These are phyloP conservation scores for Drosophila auraria DNA, from an alignment of 1,140 invertebrate genomes.

Conservation along the genomic window DNA sequence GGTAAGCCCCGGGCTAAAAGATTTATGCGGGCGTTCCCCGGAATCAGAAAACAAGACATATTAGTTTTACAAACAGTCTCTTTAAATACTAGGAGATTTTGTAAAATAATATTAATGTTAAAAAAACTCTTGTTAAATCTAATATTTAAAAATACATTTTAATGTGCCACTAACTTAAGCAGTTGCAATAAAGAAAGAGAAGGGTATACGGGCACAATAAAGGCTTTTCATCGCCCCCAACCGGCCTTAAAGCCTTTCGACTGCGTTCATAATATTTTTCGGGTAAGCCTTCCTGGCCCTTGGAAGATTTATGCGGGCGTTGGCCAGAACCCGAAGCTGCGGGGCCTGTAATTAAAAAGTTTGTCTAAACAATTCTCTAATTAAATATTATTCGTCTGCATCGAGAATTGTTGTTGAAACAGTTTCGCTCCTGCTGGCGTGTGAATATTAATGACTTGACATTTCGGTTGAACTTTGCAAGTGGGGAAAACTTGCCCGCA, in stretches of 20 bases:
- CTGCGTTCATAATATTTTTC: slow-evolving; percentile 37
- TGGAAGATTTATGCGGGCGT: slow-evolving; percentile 67
- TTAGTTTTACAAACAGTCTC: slow-evolving; percentile 10
- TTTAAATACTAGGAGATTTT: not conserved
- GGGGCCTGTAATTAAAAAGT: slow-evolving; percentile 74
- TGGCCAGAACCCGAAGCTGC: slow-evolving; percentile 14
- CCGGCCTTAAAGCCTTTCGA: slow-evolving; percentile 35
- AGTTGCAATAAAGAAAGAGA: too few relatives aligned
- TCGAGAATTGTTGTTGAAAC: slow-evolving; percentile 37
- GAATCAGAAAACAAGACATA: slow-evolving; percentile 9
- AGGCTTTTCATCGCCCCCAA: not conserved
- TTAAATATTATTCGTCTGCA: slow-evolving; percentile 77
- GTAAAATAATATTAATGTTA: not conserved
- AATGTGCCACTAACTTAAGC: too few relatives aligned
- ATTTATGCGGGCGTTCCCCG: slow-evolving; percentile 56
- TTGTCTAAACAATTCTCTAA: slow-evolving; percentile 81
- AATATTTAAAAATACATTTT: not conserved
- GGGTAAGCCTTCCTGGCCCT: slow-evolving; percentile 17
- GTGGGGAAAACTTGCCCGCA: slow-evolving; percentile 53
- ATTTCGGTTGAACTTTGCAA: slow-evolving; percentile 57
- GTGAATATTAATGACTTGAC: slow-evolving; percentile 80
- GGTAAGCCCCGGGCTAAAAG: slow-evolving; percentile 41
- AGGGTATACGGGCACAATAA: not conserved
- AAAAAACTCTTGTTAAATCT: not conserved
- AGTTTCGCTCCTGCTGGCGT: slow-evolving; percentile 42